Conservation (phyloP, 2,113 vertebrate genomes). For the Catagonus wagneri region DNA sequence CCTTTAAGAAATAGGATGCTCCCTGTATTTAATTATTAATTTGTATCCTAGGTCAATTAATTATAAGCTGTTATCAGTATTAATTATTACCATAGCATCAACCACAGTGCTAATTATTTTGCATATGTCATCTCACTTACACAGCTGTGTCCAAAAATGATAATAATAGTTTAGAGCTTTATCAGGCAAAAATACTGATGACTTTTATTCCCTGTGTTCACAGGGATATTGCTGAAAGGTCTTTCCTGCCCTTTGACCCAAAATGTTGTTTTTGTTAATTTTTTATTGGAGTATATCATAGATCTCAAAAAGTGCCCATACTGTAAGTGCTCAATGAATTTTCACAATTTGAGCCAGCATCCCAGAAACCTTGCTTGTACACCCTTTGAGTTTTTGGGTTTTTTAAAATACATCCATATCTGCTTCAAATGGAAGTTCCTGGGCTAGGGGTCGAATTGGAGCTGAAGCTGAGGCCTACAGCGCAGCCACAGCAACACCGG, state of each 20-base stretch:
- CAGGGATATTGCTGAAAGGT: not conserved
- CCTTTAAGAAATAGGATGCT: not conserved
- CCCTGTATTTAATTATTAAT: not conserved
- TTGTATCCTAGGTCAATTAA: not conserved
- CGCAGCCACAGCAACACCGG: no score
- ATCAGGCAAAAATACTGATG: not conserved
- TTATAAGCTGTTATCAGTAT: constrained; percentile 17
- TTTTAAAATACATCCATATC: no score
- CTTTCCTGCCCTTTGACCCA: not conserved
- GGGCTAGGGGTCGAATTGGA: no score
- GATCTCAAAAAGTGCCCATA: not conserved
- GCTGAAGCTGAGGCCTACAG: no score
- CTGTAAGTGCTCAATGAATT: not conserved
- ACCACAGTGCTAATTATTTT: constrained; percentile 16
- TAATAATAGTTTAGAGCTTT: not conserved
- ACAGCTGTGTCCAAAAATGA: not conserved
- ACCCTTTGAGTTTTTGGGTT: not conserved
- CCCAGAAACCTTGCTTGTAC: not conserved
- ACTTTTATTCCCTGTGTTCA: constrained; percentile 17
- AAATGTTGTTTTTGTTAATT: not conserved
- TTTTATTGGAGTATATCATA: not conserved
- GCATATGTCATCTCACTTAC: not conserved
- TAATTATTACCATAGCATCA: not conserved
- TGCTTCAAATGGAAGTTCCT: no score
- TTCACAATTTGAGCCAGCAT: not conserved